Base-by-base conservation (phyloP, 2,113 vertebrate species). In the Pardalotus punctatus region DNA sequence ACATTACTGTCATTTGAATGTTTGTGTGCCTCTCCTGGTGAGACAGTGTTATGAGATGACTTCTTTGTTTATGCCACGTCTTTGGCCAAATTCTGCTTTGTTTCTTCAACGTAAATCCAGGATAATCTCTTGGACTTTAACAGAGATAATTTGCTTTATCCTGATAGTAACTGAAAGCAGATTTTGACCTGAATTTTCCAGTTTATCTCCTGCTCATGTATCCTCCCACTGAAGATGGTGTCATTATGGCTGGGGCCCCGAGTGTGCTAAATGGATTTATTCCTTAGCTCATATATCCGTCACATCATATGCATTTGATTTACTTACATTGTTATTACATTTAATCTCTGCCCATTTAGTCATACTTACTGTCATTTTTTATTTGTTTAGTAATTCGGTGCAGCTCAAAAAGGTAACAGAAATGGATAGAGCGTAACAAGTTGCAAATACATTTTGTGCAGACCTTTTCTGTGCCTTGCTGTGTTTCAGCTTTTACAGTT, bases 341-440 rank as follows among this genome's bases (percentile, higher is more conserved):
- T 96, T 96, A 94, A 93, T 94, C 38, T 88, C 60, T 78, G 25
- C 38, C 21, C 19, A 56, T 64, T 91, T 95, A 90, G 72, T 81
- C 72, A 35, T 78, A 78, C 90, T 91, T 90, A 74, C 70, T 96
- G 72, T 70, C 23, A 64, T 61, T 81, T 96, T 94, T 94, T 65
- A 81, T 90, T 86, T 90, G 53, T 91, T 94, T 88, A 88, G 14
- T 79, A 79, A 57, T 38, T 33, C 2, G 1, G 4, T 18, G 23
- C 10, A 70, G 62, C 66, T 81, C 42, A 82, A 72, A 90, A 94
- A 94, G 64, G 64, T 96, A 94, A 82, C 35, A 72, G 48, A 20
- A 45, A 53, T 71, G 83, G 48, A 71, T 74, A 62, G 38, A 81
- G 60, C 2, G 0, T 31, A 47, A 92, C 64, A 95, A 54, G 79